These are phyloP conservation scores for Drusus annulatus DNA, from an alignment of 1,140 invertebrate species.

Conservation along the genomic window DNA sequence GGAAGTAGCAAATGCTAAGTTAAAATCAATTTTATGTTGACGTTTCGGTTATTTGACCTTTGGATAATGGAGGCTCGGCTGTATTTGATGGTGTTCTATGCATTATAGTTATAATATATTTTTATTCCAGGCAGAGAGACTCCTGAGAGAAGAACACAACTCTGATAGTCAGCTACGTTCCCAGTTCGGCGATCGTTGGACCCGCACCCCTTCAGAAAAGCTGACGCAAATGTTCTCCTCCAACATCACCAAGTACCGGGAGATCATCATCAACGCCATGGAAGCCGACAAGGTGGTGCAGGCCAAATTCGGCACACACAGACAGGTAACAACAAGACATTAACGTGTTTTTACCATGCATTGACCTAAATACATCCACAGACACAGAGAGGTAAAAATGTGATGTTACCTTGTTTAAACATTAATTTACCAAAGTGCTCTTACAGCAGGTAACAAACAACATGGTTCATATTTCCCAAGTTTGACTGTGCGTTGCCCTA, in stretches of 20 bases:
- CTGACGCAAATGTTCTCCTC: conserved; percentile 91
- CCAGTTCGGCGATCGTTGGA: conserved; percentile 96
- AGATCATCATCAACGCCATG: conserved; percentile 94
- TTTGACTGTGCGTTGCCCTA: too few relatives aligned
- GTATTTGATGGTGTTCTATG: too few relatives aligned
- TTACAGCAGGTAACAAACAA: too few relatives aligned
- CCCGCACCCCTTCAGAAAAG: conserved; percentile 87
- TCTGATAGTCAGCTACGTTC: conserved; percentile 89
- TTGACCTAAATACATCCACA: neutral
- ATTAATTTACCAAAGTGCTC: too few relatives aligned
- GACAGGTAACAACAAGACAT: conserved; percentile 65
- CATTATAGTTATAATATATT: too few relatives aligned
- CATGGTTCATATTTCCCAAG: too few relatives aligned
- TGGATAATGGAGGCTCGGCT: too few relatives aligned
- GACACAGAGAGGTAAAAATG: too few relatives aligned
- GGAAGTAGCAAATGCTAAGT: too few relatives aligned
- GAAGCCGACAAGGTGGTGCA: conserved; percentile 83
- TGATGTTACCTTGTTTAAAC: too few relatives aligned
- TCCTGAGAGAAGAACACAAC: conserved; percentile 92
- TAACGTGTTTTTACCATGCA: neutral
- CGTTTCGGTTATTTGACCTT: too few relatives aligned
- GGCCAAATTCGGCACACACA: conserved; percentile 88
- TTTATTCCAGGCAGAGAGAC: conserved; percentile 78
- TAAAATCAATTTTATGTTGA: too few relatives aligned
- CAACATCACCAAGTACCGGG: conserved; percentile 92